Evolutionary conservation across 2,113 vertebrate species (phyloP).

Genomic region (Thunnus maccoyii): DNA sequence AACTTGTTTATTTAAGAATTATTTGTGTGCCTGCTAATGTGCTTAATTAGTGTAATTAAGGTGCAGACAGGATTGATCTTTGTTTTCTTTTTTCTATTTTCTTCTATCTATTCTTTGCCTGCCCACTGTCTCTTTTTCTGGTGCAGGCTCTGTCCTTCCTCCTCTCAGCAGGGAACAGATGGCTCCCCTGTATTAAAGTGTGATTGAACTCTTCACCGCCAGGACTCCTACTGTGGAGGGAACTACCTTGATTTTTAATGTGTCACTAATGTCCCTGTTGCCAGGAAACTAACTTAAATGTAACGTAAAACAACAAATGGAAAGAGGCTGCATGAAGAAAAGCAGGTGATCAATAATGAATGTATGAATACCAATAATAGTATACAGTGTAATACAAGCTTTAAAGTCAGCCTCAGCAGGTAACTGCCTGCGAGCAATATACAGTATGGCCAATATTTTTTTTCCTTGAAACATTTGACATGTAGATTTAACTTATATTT

Average conservation of each 20-base stretch:
- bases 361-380: too few relatives aligned
- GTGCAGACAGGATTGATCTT: background rate
- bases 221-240: slow-evolving; percentile 6
- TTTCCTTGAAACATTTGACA: too few relatives aligned
- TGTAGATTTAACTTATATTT: too few relatives aligned
- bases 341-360: background rate
- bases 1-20: too few relatives aligned
- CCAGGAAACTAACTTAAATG: background rate
- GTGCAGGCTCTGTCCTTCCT: background rate
- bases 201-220: background rate
- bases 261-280: slow-evolving; percentile 13
- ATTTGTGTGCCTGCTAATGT: too few relatives aligned
- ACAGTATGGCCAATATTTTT: too few relatives aligned
- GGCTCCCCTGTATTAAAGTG: background rate
- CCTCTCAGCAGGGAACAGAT: slow-evolving; percentile 12
- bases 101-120: background rate
- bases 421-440: too few relatives aligned
- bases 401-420: too few relatives aligned
- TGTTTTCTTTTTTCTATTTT: too few relatives aligned
- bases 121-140: too few relatives aligned
- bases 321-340: background rate
- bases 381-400: too few relatives aligned
- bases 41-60: too few relatives aligned
- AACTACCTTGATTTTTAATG: slow-evolving; percentile 42
- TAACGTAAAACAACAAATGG: background rate